Percentiles rank a stretch among this genome's conserved stretches.
phyloP scores from a whole-genome alignment of 1,140 invertebrate genomes.

The Procambarus virginalis region DNA sequence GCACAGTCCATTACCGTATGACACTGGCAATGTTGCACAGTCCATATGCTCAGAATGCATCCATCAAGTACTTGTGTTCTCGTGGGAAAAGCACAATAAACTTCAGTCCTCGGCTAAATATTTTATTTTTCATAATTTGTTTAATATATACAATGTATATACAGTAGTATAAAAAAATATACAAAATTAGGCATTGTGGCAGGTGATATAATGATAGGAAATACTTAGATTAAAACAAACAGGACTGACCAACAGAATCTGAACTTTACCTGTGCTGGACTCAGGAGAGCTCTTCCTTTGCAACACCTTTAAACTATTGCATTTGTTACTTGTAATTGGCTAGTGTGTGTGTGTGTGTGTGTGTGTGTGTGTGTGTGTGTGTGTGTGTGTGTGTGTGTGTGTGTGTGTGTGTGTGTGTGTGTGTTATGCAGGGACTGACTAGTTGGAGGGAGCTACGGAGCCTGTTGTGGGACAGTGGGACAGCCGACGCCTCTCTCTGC shows the following conservation, averaged over 20 bases:
- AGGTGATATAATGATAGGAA: too few species aligned
- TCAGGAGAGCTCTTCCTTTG: background rate
- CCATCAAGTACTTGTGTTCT: background rate
- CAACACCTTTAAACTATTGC: background rate
- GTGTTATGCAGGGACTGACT: background rate
- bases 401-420: too few species aligned
- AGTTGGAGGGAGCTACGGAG: background rate
- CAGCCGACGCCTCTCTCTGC: background rate
- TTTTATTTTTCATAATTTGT: too few species aligned
- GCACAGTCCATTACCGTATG: background rate
- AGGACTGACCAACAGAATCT: background rate
- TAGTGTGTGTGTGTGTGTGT: background rate
- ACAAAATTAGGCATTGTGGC: too few species aligned
- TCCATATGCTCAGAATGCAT: background rate
- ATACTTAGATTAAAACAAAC: too few species aligned
- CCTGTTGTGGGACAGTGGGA: constrained; percentile 13
- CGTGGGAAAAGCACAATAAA: background rate
- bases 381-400: too few species aligned
- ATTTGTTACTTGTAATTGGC: background rate
- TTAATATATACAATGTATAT: too few species aligned
- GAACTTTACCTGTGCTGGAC: background rate
- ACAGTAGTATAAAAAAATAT: too few species aligned
- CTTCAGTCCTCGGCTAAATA: background rate
- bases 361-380: background rate
- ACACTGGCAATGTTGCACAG: background rate